phyloP scores from a whole-genome alignment of 2,888 invertebrate species.

The Podabrus alpinus region DNA sequence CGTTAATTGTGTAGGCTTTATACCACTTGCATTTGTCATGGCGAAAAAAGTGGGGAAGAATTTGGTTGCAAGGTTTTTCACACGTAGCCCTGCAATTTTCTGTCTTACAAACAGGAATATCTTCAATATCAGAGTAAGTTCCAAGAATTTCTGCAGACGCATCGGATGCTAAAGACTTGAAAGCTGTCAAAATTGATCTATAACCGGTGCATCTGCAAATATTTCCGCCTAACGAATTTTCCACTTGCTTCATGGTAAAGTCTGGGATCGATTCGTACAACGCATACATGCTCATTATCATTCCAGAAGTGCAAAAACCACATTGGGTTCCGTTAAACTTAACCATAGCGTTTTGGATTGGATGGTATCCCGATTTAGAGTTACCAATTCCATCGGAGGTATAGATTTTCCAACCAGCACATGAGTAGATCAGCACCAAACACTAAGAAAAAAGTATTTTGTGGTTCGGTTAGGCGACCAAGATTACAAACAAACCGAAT shows the following conservation, averaged over 20 bases:
- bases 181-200: constrained; percentile 66
- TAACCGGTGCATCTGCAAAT: constrained; percentile 76
- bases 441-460: constrained; percentile 52
- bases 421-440: constrained; percentile 59
- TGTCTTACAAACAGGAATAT: constrained; percentile 46
- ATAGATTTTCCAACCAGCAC: constrained; percentile 67
- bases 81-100: constrained; percentile 20
- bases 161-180: constrained; percentile 61
- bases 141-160: constrained; percentile 49
- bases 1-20: constrained; percentile 61
- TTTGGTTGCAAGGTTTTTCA: constrained; percentile 53
- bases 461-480: background rate
- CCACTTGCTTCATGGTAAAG: constrained; percentile 64
- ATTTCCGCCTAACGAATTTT: constrained; percentile 72
- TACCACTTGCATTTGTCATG: constrained; percentile 57
- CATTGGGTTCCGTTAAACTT: constrained; percentile 69
- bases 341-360: constrained; percentile 64
- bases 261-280: constrained; percentile 51
- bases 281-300: constrained; percentile 77
- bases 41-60: constrained; percentile 28
- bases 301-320: constrained; percentile 74
- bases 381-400: constrained; percentile 75
- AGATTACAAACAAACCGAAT: constrained; percentile 61
- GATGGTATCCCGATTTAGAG: constrained; percentile 64
- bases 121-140: constrained; percentile 55